Conservation (phyloP, 2,797 vertebrate genomes). For the Eremophila alpestris region DNA sequence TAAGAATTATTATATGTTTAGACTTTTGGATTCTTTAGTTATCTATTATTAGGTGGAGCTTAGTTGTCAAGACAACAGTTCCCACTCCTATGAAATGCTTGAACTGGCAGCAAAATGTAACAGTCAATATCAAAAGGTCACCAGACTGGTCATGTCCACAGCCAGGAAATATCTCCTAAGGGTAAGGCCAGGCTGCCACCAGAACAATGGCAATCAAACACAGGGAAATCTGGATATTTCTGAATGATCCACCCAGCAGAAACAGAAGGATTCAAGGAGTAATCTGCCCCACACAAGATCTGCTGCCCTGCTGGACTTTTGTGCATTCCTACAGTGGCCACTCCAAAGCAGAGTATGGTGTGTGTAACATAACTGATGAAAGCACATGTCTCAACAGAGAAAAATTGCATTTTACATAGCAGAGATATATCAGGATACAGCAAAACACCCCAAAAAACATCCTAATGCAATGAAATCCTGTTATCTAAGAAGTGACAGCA, state of each 20-base stretch:
- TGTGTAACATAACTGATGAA: background rate
- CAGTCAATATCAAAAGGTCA: slow-evolving; percentile 18
- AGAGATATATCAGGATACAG: background rate
- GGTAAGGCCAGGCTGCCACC: background rate
- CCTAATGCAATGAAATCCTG: background rate
- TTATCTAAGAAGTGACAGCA: background rate
- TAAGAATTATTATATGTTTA: slow-evolving; percentile 20
- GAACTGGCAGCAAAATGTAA: slow-evolving; percentile 19
- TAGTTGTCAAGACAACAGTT: slow-evolving; percentile 67
- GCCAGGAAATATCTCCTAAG: background rate
- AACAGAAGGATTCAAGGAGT: background rate
- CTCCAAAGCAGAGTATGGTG: background rate
- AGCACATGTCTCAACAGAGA: rapidly evolving
- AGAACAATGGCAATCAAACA: background rate
- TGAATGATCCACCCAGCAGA: background rate
- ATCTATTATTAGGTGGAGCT: slow-evolving; percentile 54
- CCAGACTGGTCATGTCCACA: background rate
- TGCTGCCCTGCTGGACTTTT: background rate
- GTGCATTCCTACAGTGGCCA: background rate
- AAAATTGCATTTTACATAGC: background rate
- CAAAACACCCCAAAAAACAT: background rate
- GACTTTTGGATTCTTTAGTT: slow-evolving; percentile 20
- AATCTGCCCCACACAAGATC: background rate
- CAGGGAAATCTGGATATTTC: background rate
- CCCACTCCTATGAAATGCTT: slow-evolving; percentile 28